Evolutionary conservation across 2,113 vertebrate genomes (phyloP).

Genomic region (Lipotes vexillifer): DNA sequence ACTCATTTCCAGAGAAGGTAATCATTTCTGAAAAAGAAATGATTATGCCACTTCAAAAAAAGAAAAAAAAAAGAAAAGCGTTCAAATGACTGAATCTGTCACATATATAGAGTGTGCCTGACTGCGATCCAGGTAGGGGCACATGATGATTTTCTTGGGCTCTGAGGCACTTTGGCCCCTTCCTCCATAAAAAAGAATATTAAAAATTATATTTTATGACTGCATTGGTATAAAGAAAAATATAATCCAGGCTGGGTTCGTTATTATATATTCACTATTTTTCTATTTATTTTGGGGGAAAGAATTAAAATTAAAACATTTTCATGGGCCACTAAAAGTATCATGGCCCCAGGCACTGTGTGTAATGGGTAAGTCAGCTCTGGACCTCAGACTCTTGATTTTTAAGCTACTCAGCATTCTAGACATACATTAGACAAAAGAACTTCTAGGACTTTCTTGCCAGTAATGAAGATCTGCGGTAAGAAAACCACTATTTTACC

Average conservation of each 20-base stretch:
- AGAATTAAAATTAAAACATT: conserved; percentile 7
- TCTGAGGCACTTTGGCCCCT: neutral
- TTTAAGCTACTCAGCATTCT: neutral
- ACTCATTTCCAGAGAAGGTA: neutral
- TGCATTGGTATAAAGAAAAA: neutral
- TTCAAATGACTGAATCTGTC: neutral
- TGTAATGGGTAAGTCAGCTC: neutral
- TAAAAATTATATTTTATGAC: neutral
- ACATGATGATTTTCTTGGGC: rapidly evolving
- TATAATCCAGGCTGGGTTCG: neutral
- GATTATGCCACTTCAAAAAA: neutral
- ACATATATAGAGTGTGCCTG: rapidly evolving
- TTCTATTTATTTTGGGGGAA: neutral
- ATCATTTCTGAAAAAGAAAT: neutral
- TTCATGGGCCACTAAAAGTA: neutral
- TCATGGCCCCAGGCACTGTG: neutral
- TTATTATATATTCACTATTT: neutral
- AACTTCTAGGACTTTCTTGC: neutral
- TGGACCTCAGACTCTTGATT: neutral
- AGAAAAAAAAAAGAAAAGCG: neutral
- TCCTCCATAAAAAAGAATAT: neutral
- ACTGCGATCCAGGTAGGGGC: too few species aligned
- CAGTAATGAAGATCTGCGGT: neutral
- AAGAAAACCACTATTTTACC: neutral
- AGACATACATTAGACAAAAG: neutral